Percentiles rank a stretch among this genome's conserved stretches.
These are phyloP conservation scores for Mustelus asterias DNA, from an alignment of 2,113 vertebrate genomes.

Conservation along the genomic window DNA sequence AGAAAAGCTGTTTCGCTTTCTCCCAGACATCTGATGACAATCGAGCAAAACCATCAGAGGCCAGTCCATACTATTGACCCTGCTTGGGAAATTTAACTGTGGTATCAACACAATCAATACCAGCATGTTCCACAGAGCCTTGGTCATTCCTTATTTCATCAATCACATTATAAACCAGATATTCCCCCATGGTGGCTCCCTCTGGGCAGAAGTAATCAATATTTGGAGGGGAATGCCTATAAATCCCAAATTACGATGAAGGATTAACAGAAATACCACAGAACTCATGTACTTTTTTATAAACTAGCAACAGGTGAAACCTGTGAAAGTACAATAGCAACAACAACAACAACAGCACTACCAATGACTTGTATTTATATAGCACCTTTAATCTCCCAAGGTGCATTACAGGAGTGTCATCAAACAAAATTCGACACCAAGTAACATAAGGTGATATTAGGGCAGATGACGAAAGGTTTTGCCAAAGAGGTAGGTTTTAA, in stretches of 20 bases:
- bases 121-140: background rate
- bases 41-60: background rate
- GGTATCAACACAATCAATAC: background rate
- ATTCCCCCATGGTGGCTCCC: background rate
- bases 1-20: background rate
- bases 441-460: background rate
- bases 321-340: background rate
- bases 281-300: conserved; percentile 1
- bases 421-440: background rate
- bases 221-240: background rate
- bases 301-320: background rate
- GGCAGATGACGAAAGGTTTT: background rate
- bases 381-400: background rate
- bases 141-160: too few relatives aligned
- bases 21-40: background rate
- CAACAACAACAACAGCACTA: background rate
- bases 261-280: background rate
- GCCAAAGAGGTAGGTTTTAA: background rate
- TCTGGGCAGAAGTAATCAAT: background rate
- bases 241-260: background rate
- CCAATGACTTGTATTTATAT: background rate
- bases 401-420: background rate
- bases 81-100: background rate
- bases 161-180: background rate
- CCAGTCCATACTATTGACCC: background rate